Conservation (phyloP, 2,888 invertebrate genomes). For the Drosophila atroscutellata region DNA sequence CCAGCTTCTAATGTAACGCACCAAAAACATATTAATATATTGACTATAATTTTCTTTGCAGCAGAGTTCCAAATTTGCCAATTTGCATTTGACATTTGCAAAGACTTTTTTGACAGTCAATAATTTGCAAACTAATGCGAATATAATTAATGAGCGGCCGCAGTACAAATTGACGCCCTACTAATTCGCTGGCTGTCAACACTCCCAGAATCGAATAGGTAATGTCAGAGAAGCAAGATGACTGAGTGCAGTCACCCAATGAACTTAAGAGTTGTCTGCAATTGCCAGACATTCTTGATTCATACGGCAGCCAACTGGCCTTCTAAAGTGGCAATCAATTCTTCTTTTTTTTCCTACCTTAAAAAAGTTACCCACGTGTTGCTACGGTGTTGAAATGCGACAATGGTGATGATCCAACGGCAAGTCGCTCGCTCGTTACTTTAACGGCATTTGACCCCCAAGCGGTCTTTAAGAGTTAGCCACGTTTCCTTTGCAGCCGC, state of each 20-base stretch:
- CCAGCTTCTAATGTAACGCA: neutral
- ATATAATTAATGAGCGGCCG: slow-evolving; percentile 62
- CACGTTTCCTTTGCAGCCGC: slow-evolving; percentile 66
- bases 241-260: slow-evolving; percentile 36
- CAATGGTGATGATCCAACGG: slow-evolving; percentile 65
- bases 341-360: slow-evolving; percentile 17
- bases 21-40: too few species aligned
- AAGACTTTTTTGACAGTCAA: slow-evolving; percentile 5
- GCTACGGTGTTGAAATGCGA: slow-evolving; percentile 50
- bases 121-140: slow-evolving; percentile 55
- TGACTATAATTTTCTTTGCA: neutral
- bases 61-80: neutral
- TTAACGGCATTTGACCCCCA: slow-evolving; percentile 78
- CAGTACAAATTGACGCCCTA: slow-evolving; percentile 63
- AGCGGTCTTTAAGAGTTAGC: slow-evolving; percentile 60
- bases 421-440: slow-evolving; percentile 68
- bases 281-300: slow-evolving; percentile 67
- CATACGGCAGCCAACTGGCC: slow-evolving; percentile 64
- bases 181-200: slow-evolving; percentile 48
- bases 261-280: slow-evolving; percentile 53
- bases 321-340: slow-evolving; percentile 78
- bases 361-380: slow-evolving; percentile 48
- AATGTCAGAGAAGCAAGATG: slow-evolving; percentile 55
- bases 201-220: slow-evolving; percentile 47
- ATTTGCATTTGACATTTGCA: neutral